Base-by-base conservation (phyloP, 2,888 invertebrate species). In the Chrysomela aeneicollis region DNA sequence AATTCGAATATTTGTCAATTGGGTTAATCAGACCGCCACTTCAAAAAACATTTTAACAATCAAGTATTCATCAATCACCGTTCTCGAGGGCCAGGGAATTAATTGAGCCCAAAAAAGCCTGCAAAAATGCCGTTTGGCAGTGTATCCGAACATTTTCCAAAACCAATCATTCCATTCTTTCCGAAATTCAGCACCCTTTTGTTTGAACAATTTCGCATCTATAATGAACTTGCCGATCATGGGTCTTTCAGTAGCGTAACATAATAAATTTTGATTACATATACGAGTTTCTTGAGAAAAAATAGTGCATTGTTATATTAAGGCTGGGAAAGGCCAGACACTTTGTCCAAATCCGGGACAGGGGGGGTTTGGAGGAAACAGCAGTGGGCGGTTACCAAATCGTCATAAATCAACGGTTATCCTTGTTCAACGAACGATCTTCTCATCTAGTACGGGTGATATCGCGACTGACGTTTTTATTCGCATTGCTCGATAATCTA, bases 181-280 rank as follows among this genome's bases (percentile, higher is more conserved):
- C 17, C 17, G 26, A 30, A 46, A 54, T 55, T 58, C 55, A 49
- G 63, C 57, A 61, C 63, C 61, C 59, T 62, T 50, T 65, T 59
- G 62, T 67, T 63, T 49, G 32, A 51, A 64, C 59, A 60, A 61
- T 66, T 71, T 71, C 66, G 64, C 67, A 67, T 70, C 67, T 71
- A 68, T 60, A 73, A 71, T 68, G 69, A 42, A 15, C 35, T 2
- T 6, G 42, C 2, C 12, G 12, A 15, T 42, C 42, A 2, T 42
- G 3, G 42, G 4, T 42, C 15, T 15, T 4, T 42, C 42, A 42
- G 42, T 42, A 6, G 42, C 42, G 42, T 42, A 42, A 15, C n/a
- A 42, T 42, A 15, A 42, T 42, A 1, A 4, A 26, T 3, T 26
- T 26, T n/a, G n/a, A n/a, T n/a, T n/a, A n/a, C n/a, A n/a, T n/a